Percentiles rank a stretch among this genome's conserved stretches.
Evolutionary conservation across 2,797 vertebrate species (phyloP).

Genomic region (Etheostoma perlongum): DNA sequence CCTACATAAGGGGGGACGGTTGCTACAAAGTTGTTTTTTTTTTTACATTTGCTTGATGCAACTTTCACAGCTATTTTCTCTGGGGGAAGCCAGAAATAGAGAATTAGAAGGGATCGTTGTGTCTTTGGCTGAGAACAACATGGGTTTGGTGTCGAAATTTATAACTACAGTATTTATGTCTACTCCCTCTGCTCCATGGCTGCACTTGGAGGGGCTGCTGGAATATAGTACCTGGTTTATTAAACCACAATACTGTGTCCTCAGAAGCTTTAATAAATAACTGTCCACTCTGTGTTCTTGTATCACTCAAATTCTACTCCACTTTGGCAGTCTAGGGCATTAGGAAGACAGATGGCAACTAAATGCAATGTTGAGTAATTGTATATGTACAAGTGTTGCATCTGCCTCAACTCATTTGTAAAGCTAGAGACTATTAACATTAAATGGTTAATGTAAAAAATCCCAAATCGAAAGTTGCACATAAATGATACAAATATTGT

Average conservation of each 20-base stretch:
- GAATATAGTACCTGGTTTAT: neutral
- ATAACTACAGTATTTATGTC: slow-evolving; percentile 80
- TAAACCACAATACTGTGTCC: neutral
- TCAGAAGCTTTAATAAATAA: neutral
- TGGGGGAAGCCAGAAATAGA: slow-evolving; percentile 65
- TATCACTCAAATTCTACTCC: slow-evolving; percentile 13
- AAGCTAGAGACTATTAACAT: neutral
- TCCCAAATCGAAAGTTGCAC: neutral
- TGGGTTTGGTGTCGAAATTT: slow-evolving; percentile 76
- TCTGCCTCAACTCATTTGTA: neutral
- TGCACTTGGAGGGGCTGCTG: slow-evolving; percentile 27
- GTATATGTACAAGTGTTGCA: neutral
- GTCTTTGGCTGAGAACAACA: slow-evolving; percentile 74
- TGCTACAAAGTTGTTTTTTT: slow-evolving; percentile 43
- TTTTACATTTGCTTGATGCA: slow-evolving; percentile 58
- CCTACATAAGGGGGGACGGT: neutral
- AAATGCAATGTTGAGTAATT: neutral
- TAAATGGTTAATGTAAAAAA: neutral
- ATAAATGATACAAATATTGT: neutral
- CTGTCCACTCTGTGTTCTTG: neutral
- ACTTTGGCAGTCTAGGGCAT: neutral
- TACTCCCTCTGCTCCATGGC: slow-evolving; percentile 23
- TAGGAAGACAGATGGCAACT: neutral
- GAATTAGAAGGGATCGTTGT: slow-evolving; percentile 56
- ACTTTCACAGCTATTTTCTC: slow-evolving; percentile 56